A percentile compares a stretch with the other conserved stretches of the same genome.
phyloP scores from a whole-genome alignment of 2,888 invertebrate genomes.

The Agelastica alni region DNA sequence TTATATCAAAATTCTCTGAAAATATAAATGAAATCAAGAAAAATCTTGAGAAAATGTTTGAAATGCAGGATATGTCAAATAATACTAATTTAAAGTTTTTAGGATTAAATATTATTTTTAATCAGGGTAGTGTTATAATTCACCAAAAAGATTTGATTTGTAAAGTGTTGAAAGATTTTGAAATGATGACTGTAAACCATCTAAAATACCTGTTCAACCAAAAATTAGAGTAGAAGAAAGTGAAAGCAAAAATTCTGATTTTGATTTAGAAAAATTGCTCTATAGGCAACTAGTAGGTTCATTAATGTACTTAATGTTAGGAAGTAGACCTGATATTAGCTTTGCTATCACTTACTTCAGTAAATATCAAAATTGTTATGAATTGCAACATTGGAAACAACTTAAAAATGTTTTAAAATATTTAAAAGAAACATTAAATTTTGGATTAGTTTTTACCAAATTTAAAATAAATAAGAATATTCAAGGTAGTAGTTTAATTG shows the following conservation, averaged over 20 bases:
- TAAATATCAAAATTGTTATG: not conserved
- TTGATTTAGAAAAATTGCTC: not conserved
- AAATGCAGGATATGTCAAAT: conserved; percentile 6
- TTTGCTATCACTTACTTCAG: too few species aligned
- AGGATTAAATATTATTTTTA: conserved; percentile 1
- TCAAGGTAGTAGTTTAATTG: not conserved
- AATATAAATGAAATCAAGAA: not conserved
- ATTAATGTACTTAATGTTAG: not conserved
- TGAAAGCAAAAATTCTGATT: not conserved
- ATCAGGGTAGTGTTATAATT: too few species aligned
- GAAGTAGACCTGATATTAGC: not conserved
- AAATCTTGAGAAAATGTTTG: conserved; percentile 1
- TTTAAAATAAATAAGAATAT: not conserved
- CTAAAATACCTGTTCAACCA: too few species aligned
- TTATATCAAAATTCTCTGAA: not conserved
- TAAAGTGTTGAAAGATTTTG: conserved; percentile 2
- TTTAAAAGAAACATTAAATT: too few species aligned
- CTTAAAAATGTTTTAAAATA: too few species aligned
- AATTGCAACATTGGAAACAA: not conserved
- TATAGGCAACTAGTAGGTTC: not conserved
- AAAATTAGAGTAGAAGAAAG: too few species aligned
- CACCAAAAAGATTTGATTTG: conserved; percentile 1
- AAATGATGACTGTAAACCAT: not conserved
- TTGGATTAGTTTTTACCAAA: not conserved
- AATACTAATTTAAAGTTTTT: conserved; percentile 4